These are phyloP conservation scores for Loris lydekkerianus DNA, from an alignment of 2,797 vertebrate species.

Conservation along the genomic window DNA sequence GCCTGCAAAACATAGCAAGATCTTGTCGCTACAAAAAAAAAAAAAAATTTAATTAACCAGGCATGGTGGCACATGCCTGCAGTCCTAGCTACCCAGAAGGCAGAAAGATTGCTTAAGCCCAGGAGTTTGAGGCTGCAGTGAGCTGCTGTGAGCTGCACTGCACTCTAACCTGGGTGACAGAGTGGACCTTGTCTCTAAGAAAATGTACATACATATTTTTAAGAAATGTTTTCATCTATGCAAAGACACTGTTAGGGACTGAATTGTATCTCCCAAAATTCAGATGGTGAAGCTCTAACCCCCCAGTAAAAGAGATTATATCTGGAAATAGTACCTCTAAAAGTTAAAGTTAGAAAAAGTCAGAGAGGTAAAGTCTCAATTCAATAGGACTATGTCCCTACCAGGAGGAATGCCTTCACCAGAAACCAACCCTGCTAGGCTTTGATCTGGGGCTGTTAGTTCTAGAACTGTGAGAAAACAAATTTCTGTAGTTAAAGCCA, in stretches of 20 bases:
- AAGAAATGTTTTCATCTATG: neutral
- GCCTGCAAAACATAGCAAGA: neutral
- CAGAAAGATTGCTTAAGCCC: neutral
- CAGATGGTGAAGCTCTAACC: neutral
- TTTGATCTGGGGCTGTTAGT: neutral
- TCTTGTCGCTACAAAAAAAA: neutral
- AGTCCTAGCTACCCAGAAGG: neutral
- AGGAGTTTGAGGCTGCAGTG: neutral
- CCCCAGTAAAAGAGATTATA: neutral
- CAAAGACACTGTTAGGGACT: neutral
- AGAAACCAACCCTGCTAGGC: neutral
- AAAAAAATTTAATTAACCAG: neutral
- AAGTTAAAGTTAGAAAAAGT: neutral
- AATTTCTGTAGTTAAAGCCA: neutral
- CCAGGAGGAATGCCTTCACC: neutral
- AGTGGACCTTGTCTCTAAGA: neutral
- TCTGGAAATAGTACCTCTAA: neutral
- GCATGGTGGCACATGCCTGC: neutral
- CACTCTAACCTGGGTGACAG: neutral
- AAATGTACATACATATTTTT: neutral
- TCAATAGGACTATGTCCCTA: neutral
- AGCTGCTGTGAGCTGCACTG: neutral
- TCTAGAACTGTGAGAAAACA: neutral
- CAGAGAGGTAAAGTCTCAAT: neutral
- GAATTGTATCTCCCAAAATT: neutral